These are phyloP conservation scores for Teleogryllus occipitalis DNA, from an alignment of 1,140 invertebrate species.

Conservation along the genomic window DNA sequence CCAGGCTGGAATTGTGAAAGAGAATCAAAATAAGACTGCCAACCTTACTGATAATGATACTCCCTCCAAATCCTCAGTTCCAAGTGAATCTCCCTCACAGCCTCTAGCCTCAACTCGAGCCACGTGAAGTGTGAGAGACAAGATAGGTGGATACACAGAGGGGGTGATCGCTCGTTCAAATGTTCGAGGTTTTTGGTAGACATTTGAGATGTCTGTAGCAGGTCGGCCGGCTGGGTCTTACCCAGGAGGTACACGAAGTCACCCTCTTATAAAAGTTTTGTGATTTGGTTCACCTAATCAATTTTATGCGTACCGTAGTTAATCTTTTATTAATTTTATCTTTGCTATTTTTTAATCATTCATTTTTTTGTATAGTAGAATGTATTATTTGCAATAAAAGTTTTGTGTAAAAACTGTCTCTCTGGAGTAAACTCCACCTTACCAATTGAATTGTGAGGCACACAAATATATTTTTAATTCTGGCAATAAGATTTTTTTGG, in stretches of 20 bases:
- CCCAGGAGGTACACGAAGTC: constrained; percentile 21
- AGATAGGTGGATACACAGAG: constrained; percentile 13
- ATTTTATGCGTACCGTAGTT: constrained; percentile 18
- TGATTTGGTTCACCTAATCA: constrained; percentile 14
- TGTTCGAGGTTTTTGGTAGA: constrained; percentile 19
- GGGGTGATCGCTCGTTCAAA: constrained; percentile 14
- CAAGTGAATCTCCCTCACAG: constrained; percentile 11
- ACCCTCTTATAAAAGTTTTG: constrained; percentile 16
- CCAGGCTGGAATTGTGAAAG: not conserved
- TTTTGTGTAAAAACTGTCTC: constrained; percentile 18
- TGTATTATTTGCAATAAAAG: constrained; percentile 14
- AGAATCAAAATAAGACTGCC: constrained; percentile 12
- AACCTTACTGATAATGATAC: not conserved
- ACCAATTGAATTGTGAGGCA: constrained; percentile 1
- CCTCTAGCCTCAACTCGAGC: constrained; percentile 13
- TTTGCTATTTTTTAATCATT: constrained; percentile 21
- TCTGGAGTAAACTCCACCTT: constrained; percentile 33
- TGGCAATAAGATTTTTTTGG: not conserved
- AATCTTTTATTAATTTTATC: constrained; percentile 18
- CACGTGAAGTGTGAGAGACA: constrained; percentile 17
- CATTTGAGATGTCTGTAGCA: constrained; percentile 19
- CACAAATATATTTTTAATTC: not conserved
- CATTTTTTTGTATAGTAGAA: constrained; percentile 17
- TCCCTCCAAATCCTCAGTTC: not conserved
- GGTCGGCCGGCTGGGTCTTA: constrained; percentile 15